phyloP scores from a whole-genome alignment of 2,888 invertebrate genomes.

The Pachliopta kotzebuea region DNA sequence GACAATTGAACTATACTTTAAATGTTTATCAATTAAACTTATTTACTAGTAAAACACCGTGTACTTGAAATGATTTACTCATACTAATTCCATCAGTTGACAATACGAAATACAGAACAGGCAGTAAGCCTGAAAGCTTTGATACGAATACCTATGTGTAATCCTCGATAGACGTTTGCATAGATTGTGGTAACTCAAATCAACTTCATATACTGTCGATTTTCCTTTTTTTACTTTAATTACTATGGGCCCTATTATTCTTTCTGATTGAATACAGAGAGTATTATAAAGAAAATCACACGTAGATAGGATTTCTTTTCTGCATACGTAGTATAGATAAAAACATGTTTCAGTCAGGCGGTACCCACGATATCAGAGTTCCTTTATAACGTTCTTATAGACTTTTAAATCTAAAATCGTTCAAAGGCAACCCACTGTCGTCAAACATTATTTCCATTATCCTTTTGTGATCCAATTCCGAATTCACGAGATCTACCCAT shows the following conservation, averaged over 20 bases:
- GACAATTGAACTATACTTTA: too few relatives aligned
- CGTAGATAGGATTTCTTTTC: too few relatives aligned
- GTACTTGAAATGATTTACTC: not conserved
- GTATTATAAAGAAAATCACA: too few relatives aligned
- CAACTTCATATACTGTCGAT: not conserved
- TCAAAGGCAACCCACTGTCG: not conserved
- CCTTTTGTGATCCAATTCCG: not conserved
- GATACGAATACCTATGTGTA: not conserved
- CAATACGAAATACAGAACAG: not conserved
- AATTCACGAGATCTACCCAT: not conserved
- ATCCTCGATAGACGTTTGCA: not conserved
- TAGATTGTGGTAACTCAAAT: not conserved
- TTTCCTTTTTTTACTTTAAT: too few relatives aligned
- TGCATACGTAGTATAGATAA: not conserved
- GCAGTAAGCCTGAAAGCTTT: slow-evolving; percentile 1
- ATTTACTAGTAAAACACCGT: too few relatives aligned
- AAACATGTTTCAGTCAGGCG: not conserved
- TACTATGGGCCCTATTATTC: too few relatives aligned
- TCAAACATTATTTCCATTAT: not conserved
- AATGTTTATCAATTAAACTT: too few relatives aligned
- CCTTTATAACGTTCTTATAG: not conserved
- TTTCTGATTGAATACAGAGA: too few relatives aligned
- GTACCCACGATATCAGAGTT: not conserved
- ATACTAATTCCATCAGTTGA: not conserved
- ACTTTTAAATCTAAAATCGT: slow-evolving; percentile 1